Percentiles rank a stretch among this genome's conserved stretches.
Conservation (phyloP, 2,797 vertebrate genomes). For the Pygocentrus nattereri region DNA sequence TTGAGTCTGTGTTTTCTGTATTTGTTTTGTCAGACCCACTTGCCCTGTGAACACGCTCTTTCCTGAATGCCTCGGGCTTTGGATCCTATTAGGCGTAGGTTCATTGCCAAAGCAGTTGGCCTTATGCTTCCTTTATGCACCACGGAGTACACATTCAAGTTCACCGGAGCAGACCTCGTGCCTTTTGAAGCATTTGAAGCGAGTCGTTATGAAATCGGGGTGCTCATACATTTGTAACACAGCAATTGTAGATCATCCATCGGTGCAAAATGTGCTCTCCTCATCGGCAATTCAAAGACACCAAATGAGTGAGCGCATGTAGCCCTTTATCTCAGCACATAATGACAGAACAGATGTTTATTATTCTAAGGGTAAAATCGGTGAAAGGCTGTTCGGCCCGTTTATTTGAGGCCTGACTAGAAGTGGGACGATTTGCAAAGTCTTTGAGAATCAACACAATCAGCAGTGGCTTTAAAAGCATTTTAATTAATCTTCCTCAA, state of each 20-base stretch:
- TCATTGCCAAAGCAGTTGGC: slow-evolving; percentile 71
- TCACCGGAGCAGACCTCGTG: slow-evolving; percentile 78
- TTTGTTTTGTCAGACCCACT: slow-evolving; percentile 63
- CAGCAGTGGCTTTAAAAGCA: slow-evolving; percentile 69
- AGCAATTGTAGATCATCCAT: slow-evolving; percentile 76
- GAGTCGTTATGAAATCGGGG: slow-evolving; percentile 72
- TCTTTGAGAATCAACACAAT: slow-evolving; percentile 74
- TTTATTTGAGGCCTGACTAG: slow-evolving; percentile 72
- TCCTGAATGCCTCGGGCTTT: slow-evolving; percentile 65
- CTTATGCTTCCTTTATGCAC: slow-evolving; percentile 83
- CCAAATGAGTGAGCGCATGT: slow-evolving; percentile 62
- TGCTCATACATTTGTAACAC: slow-evolving; percentile 75
- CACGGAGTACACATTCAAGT: slow-evolving; percentile 79
- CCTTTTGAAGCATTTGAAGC: slow-evolving; percentile 75
- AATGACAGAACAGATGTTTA: slow-evolving; percentile 78
- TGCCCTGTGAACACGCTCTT: slow-evolving; percentile 46
- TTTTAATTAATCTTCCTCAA: slow-evolving; percentile 81
- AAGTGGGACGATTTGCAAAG: slow-evolving; percentile 71
- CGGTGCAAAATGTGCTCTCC: slow-evolving; percentile 74
- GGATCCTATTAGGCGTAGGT: slow-evolving; percentile 74
- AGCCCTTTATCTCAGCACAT: slow-evolving; percentile 76
- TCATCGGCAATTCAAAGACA: slow-evolving; percentile 69
- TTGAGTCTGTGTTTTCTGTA: slow-evolving; percentile 60
- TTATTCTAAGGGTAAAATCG: slow-evolving; percentile 73
- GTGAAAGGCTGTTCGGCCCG: slow-evolving; percentile 76